Base-by-base conservation (phyloP, 2,797 vertebrate genomes). In the Arrhamphus sclerolepis region DNA sequence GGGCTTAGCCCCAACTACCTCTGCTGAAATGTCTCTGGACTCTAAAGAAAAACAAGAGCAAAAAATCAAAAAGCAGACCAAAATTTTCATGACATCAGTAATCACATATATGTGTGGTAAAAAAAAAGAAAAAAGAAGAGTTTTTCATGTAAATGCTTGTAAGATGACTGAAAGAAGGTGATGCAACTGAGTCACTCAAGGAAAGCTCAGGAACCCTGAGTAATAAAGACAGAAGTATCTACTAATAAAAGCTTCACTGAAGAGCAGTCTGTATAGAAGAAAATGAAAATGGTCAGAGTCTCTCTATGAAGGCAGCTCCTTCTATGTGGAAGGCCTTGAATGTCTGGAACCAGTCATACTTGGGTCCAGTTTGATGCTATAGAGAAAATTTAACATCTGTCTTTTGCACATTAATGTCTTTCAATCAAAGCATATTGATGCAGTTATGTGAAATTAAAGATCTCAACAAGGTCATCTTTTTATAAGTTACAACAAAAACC, bases 1-100 rank as follows among this genome's bases (percentile, higher is more conserved):
- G 58, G 83, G 80, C 70, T 93, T 94, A 62, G 84, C 82, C 47
- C 86, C 85, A 41, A 78, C 72, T 5, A 41, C 44, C 2, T 84
- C 86, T 77, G 82, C 69, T 82, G 83, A 77, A 75, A 67, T 67
- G 70, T 84, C 77, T 70, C 77, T 80, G 19, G 57, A 60, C 58
- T 89, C 88, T 86, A 73, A 57, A 40, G 13, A 44, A 19, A n/a
- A 43, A 41, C 34, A 46, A 54, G 40, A 77, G 16, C 75, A 66
- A 84, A 77, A 13, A 6, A 29, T 1, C 2, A 10, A 10, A 34
- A 34, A 6, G 24, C 49, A 53, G 69, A 76, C 31, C 38, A 63
- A 43, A 57, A 44, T 4, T 22, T n/a, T 47, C 3, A 24, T 19
- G 73, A 19, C 0, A 10, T 2, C 17, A 28, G 14, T 7, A n/a